These are phyloP conservation scores for Athrips mouffetella DNA, from an alignment of 2,888 invertebrate genomes.

Conservation along the genomic window DNA sequence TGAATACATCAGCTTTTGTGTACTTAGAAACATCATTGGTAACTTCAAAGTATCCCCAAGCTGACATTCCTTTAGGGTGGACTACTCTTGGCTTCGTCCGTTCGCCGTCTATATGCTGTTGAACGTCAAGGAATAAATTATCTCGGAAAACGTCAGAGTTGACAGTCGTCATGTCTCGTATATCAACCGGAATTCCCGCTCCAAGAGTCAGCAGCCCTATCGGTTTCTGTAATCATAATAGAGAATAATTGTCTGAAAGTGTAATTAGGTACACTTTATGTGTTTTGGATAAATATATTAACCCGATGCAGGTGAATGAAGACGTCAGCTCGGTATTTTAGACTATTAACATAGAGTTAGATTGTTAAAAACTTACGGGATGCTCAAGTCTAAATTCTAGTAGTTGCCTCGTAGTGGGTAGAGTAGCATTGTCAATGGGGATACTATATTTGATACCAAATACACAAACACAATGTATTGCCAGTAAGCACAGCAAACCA, in stretches of 20 bases:
- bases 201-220: slow-evolving; percentile 82
- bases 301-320: too few species aligned
- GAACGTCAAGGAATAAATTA: slow-evolving; percentile 22
- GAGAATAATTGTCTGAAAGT: neutral
- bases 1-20: slow-evolving; percentile 85
- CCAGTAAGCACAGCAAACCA: neutral
- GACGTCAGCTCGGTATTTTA: too few species aligned
- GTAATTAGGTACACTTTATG: too few species aligned
- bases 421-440: neutral
- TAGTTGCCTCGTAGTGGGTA: neutral
- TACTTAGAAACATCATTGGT: slow-evolving; percentile 88
- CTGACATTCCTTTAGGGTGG: slow-evolving; percentile 94
- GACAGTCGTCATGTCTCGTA: slow-evolving; percentile 83
- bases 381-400: neutral
- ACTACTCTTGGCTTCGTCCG: slow-evolving; percentile 94
- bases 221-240: slow-evolving; percentile 52
- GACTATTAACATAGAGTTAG: neutral
- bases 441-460: neutral
- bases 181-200: slow-evolving; percentile 86
- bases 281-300: too few species aligned
- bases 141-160: slow-evolving; percentile 78
- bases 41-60: slow-evolving; percentile 89
- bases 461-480: too few species aligned
- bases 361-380: slow-evolving; percentile 2
- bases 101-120: slow-evolving; percentile 84